Conservation (phyloP, 2,797 vertebrate species). For the Halcyon leucocephala region DNA sequence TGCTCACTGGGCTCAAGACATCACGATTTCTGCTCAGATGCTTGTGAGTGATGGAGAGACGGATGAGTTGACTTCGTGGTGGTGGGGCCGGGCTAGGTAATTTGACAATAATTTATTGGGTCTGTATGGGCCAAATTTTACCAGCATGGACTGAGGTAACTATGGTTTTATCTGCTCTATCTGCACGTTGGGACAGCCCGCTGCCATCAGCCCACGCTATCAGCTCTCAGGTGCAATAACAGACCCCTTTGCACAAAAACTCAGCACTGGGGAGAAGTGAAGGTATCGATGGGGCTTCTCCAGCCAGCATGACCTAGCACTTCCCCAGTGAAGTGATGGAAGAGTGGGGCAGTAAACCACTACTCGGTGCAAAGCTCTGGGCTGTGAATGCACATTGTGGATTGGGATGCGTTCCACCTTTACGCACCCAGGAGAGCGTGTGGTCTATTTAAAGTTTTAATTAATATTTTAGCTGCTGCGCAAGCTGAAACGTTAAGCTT, state of each 20-base stretch:
- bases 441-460: neutral
- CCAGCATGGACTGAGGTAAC: neutral
- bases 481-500: neutral
- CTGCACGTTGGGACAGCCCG: accelerated
- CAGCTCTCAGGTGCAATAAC: accelerated
- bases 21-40: neutral
- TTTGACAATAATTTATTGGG: neutral
- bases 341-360: neutral
- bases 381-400: neutral
- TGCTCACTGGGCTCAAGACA: neutral
- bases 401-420: accelerated
- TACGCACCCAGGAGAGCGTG: neutral
- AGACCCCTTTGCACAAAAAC: neutral
- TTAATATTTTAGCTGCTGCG: neutral
- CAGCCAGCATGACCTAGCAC: accelerated
- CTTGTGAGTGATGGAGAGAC: neutral
- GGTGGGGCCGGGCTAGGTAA: neutral
- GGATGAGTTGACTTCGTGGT: neutral
- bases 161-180: neutral
- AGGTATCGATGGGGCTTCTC: neutral
- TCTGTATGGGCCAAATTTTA: neutral
- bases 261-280: neutral
- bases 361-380: neutral
- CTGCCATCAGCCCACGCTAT: neutral
- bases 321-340: neutral